phyloP scores from a whole-genome alignment of 2,113 vertebrate genomes.

The Willisornis vidua region DNA sequence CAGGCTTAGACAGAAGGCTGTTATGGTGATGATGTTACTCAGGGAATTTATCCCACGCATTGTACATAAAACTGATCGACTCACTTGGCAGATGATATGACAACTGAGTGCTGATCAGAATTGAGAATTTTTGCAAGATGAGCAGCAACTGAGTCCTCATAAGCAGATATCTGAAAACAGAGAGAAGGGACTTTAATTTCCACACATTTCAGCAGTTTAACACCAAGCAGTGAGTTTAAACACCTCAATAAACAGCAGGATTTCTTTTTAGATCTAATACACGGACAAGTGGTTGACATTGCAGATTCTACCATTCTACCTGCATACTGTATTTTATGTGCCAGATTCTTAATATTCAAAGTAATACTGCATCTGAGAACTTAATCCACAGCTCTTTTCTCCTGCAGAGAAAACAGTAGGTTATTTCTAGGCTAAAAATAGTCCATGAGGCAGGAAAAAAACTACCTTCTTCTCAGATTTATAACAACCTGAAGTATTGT shows the following conservation, averaged over 20 bases:
- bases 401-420: not conserved
- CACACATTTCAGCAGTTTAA: not conserved
- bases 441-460: not conserved
- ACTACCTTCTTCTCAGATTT: not conserved
- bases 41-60: not conserved
- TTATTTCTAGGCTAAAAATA: not conserved
- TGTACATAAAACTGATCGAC: conserved; percentile 36
- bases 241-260: not conserved
- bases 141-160: conserved; percentile 93
- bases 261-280: not conserved
- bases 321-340: not conserved
- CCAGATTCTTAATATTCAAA: not conserved
- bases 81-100: conserved; percentile 96
- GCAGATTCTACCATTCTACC: not conserved
- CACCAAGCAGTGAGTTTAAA: not conserved
- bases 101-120: conserved; percentile 93
- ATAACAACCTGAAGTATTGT: not conserved
- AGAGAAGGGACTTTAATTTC: not conserved
- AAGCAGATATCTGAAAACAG: conserved; percentile 88
- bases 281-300: not conserved
- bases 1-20: not conserved
- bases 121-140: conserved; percentile 97
- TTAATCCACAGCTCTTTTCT: not conserved
- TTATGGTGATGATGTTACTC: not conserved
- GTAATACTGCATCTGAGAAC: not conserved